Conservation (phyloP, 2,797 vertebrate genomes). For the Mus spretus region DNA sequence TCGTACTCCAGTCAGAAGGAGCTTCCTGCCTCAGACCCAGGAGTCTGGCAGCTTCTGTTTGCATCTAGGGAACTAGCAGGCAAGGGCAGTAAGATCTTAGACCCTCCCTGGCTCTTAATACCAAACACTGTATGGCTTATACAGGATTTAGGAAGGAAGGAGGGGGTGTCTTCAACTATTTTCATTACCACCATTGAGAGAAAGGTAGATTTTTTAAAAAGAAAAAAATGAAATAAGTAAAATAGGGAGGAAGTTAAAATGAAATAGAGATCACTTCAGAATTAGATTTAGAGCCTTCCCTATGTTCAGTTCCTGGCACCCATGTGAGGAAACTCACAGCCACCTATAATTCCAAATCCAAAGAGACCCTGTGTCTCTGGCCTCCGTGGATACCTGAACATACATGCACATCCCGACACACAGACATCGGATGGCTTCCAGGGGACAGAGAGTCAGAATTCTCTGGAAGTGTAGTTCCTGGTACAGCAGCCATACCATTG, state of each 20-base stretch:
- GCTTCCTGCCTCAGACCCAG: neutral
- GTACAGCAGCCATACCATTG: too few relatives aligned
- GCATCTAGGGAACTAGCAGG: neutral
- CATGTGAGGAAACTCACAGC: neutral
- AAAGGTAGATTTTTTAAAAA: neutral
- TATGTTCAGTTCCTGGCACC: neutral
- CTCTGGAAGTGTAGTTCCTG: too few relatives aligned
- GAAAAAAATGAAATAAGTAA: neutral
- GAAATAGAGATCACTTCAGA: neutral
- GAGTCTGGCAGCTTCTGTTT: conserved; percentile 9
- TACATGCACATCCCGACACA: neutral
- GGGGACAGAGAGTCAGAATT: neutral
- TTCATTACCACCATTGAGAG: neutral
- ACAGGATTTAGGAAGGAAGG: neutral
- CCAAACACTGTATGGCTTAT: neutral
- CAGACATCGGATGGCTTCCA: neutral
- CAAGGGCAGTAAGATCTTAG: neutral
- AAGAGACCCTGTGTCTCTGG: neutral
- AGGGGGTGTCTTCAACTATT: too few relatives aligned
- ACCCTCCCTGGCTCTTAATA: neutral
- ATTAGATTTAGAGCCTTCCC: conserved; percentile 18
- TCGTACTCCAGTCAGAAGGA: neutral
- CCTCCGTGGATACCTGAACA: too few relatives aligned
- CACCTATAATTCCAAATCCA: neutral
- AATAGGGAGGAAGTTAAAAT: neutral